Evolutionary conservation across 2,113 vertebrate genomes (phyloP), one percentile per base, ranked within the genome.

Genomic region (Actenoides hombroni): DNA sequence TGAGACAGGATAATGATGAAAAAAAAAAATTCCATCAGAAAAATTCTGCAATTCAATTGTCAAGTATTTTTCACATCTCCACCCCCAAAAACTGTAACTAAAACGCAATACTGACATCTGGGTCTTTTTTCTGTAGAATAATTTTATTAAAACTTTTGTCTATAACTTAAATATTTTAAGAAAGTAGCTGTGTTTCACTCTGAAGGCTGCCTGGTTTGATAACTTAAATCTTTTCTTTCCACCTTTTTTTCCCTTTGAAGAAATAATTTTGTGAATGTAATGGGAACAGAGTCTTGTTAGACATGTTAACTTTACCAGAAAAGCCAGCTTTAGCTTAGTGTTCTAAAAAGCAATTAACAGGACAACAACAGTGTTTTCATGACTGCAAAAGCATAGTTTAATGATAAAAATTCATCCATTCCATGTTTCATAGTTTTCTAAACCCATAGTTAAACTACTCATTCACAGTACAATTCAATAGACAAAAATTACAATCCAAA

Each of bases 401-500:
- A 96, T 95, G 63, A 75, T 48, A 39, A 17, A 71, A 67, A 10
- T 71, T 74, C 15, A 69, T 64, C 3, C 67, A 33, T 63, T 83
- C 56, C 1, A 44, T 71, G 59, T 85, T 48, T 24, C 17, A 12
- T 24, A 51, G 60, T 87, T 63, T 71, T 79, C 39, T 84, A 42
- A 68, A 87, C 8, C 6, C 16, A 2, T 63, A 78, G 59, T 96
- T 88, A 65, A 92, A 65, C 28, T 76, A 64, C 25, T 46, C 20
- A 81, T 21, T 3, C 4, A 77, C 11, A 33, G 1, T 17, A 77
- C 70, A 73, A 85, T 37, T 42, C 94, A 88, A 86, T 54, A 81
- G 65, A 92, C 35, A 92, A 23, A 90, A 96, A 65, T 67, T 76
- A 92, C 78, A 97, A 84, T 85, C 65, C 68, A 51, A 95, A 67